phyloP scores from a whole-genome alignment of 2,888 invertebrate genomes.

The Drosophila falleni region DNA sequence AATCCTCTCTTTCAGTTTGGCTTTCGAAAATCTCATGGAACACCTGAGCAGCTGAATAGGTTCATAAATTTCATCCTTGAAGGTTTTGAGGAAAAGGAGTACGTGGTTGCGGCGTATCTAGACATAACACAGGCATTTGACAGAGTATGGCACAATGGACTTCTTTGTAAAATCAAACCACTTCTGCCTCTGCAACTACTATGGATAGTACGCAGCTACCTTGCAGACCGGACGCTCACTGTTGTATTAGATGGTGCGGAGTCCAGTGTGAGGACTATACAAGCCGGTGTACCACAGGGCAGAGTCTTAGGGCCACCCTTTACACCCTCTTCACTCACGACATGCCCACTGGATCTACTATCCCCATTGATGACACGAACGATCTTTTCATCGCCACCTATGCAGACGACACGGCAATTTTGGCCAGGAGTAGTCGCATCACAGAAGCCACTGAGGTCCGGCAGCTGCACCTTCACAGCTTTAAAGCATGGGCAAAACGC shows the following conservation, averaged over 20 bases:
- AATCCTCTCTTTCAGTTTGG: neutral
- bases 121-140: neutral
- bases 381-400: neutral
- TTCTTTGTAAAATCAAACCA: neutral
- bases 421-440: neutral
- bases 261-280: neutral
- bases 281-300: neutral
- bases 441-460: neutral
- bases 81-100: neutral
- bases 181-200: neutral
- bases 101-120: neutral
- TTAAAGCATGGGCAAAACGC: neutral
- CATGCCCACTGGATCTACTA: conserved; percentile 1
- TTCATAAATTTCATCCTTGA: neutral
- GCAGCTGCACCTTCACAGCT: neutral
- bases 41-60: conserved; percentile 1
- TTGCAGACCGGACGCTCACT: neutral
- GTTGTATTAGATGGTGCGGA: neutral
- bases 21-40: neutral
- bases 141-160: neutral
- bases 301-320: neutral
- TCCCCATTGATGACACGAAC: neutral
- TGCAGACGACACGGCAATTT: neutral
- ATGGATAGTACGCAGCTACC: neutral
- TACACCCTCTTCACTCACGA: neutral